Evolutionary conservation across 1,140 invertebrate genomes (phyloP).

Genomic region (Drosophila pruinosa): DNA sequence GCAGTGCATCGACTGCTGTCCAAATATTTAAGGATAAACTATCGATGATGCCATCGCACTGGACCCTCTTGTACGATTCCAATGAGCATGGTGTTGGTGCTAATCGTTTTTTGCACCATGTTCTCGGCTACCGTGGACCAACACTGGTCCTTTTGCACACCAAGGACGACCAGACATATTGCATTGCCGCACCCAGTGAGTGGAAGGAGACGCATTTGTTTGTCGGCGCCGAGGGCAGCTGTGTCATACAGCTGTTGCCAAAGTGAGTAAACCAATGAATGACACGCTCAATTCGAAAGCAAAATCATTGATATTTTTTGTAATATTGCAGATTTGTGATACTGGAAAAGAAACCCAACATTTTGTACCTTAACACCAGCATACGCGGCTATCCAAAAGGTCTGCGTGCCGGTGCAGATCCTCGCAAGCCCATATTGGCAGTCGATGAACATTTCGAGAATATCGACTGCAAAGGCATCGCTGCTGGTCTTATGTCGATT

Average conservation of each 20-base stretch:
- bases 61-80: constrained; percentile 92
- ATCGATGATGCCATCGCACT: constrained; percentile 89
- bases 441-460: constrained; percentile 89
- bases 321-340: constrained; percentile 85
- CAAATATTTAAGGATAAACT: constrained; percentile 87
- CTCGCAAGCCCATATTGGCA: constrained; percentile 88
- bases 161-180: constrained; percentile 88
- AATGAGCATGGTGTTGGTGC: constrained; percentile 92
- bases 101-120: constrained; percentile 94
- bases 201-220: constrained; percentile 94
- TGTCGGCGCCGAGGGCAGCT: constrained; percentile 91
- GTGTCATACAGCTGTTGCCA: constrained; percentile 91
- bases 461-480: constrained; percentile 86
- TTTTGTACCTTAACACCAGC: constrained; percentile 92
- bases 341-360: constrained; percentile 88
- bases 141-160: constrained; percentile 90
- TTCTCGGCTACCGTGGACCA: constrained; percentile 92
- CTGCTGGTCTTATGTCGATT: constrained; percentile 85
- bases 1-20: constrained; percentile 82
- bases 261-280: constrained; percentile 84
- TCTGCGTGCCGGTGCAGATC: constrained; percentile 91
- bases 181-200: constrained; percentile 90
- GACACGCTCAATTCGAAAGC: background rate
- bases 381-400: constrained; percentile 94
- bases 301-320: background rate